phyloP scores from a whole-genome alignment of 2,797 vertebrate genomes.

The Sibirionetta formosa region DNA sequence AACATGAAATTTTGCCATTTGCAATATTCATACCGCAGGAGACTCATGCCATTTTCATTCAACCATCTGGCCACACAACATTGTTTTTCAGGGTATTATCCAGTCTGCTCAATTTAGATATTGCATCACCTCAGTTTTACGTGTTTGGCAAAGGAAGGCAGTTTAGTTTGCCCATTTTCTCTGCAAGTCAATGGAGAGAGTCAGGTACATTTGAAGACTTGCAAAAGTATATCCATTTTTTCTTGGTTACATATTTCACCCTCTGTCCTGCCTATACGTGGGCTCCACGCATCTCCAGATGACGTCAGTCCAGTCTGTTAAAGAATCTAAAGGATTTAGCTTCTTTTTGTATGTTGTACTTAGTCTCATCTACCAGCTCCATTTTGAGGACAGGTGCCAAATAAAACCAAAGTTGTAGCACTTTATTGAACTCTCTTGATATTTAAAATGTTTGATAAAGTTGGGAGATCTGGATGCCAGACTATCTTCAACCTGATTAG shows the following conservation, averaged over 20 bases:
- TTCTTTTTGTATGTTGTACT: not conserved
- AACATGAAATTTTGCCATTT: conserved; percentile 51
- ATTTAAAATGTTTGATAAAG: conserved; percentile 42
- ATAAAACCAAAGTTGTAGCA: not conserved
- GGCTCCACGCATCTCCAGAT: not conserved
- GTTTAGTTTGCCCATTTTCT: conserved; percentile 21
- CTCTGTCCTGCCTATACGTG: not conserved
- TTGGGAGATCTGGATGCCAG: not conserved
- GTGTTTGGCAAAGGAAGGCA: conserved; percentile 32
- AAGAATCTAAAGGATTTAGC: not conserved
- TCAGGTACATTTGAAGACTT: not conserved
- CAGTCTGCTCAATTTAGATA: conserved; percentile 63
- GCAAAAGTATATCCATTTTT: not conserved
- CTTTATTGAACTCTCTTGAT: not conserved
- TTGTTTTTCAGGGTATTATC: conserved; percentile 68
- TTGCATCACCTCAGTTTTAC: conserved; percentile 56
- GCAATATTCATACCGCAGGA: conserved; percentile 60
- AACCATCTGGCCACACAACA: conserved; percentile 70
- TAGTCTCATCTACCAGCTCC: not conserved
- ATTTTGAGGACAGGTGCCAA: not conserved
- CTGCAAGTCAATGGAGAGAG: conserved; percentile 36
- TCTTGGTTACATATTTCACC: not conserved
- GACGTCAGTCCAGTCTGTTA: not conserved
- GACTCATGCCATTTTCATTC: conserved; percentile 70
- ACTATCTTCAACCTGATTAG: not conserved